Percentiles rank a stretch among this genome's conserved stretches.
Conservation (phyloP, 2,797 vertebrate genomes). For the Calcarius lapponicus region DNA sequence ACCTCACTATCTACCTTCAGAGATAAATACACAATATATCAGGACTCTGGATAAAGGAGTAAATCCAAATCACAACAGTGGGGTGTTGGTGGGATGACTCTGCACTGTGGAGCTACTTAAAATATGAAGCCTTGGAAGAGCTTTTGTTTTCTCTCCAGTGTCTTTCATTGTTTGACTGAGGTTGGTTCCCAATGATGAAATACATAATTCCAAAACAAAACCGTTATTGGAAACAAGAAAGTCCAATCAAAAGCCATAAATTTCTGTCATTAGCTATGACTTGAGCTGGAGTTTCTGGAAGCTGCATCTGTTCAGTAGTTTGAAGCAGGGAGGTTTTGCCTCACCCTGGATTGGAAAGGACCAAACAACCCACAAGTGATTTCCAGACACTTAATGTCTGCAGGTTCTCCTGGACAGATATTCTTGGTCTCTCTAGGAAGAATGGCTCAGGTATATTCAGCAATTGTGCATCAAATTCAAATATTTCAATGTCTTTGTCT, state of each 20-base stretch:
- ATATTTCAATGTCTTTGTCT: neutral
- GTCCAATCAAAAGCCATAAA: neutral
- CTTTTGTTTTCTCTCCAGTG: neutral
- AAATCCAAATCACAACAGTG: neutral
- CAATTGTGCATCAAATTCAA: neutral
- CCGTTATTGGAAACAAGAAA: neutral
- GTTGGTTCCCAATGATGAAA: accelerated
- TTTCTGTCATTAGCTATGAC: neutral
- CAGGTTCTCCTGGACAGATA: neutral
- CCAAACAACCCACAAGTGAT: neutral
- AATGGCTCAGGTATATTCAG: neutral
- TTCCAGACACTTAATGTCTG: neutral
- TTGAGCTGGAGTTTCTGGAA: neutral
- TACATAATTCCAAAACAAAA: neutral
- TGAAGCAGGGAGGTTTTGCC: neutral
- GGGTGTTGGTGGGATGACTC: neutral
- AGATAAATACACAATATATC: neutral
- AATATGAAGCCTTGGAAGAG: neutral
- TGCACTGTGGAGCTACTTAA: neutral
- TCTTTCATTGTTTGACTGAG: neutral
- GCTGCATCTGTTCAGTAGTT: neutral
- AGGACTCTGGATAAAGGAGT: neutral
- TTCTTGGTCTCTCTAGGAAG: neutral
- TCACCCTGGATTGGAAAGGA: neutral
- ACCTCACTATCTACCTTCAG: neutral